These are phyloP conservation scores for Pelusios castaneus DNA, from an alignment of 2,113 vertebrate genomes.

Conservation along the genomic window DNA sequence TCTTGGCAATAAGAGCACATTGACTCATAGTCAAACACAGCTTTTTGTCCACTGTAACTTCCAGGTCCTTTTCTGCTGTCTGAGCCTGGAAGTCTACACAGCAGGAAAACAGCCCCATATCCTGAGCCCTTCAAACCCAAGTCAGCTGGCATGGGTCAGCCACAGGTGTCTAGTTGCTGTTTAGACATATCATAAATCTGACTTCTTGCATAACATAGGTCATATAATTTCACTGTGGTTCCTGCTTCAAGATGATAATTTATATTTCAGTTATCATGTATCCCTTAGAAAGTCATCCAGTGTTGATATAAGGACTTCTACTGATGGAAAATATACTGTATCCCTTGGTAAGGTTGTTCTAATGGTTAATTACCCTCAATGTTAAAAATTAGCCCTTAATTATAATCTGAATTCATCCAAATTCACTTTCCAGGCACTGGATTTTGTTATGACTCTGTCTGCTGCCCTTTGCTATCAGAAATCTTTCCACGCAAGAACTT, in stretches of 20 bases:
- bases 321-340: not conserved
- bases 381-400: not conserved
- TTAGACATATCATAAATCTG: slow-evolving; percentile 13
- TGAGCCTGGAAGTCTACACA: too few species aligned
- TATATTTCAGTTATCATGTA: not conserved
- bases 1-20: too few species aligned
- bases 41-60: too few species aligned
- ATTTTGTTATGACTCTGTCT: not conserved
- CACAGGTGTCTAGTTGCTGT: too few species aligned
- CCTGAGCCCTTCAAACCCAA: too few species aligned
- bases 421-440: not conserved
- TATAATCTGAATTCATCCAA: not conserved
- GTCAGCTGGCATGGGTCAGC: too few species aligned
- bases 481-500: not conserved
- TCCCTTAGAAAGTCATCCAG: not conserved
- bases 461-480: not conserved
- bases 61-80: too few species aligned
- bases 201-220: slow-evolving; percentile 32
- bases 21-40: too few species aligned
- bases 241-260: not conserved
- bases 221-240: slow-evolving; percentile 5
- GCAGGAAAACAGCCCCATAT: too few species aligned
- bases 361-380: not conserved
- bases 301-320: not conserved
- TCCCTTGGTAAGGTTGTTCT: not conserved